A percentile compares a stretch with the other conserved stretches of the same genome.
Evolutionary conservation across 2,797 vertebrate genomes (phyloP).

Genomic region (Neomorphus geoffroyi): DNA sequence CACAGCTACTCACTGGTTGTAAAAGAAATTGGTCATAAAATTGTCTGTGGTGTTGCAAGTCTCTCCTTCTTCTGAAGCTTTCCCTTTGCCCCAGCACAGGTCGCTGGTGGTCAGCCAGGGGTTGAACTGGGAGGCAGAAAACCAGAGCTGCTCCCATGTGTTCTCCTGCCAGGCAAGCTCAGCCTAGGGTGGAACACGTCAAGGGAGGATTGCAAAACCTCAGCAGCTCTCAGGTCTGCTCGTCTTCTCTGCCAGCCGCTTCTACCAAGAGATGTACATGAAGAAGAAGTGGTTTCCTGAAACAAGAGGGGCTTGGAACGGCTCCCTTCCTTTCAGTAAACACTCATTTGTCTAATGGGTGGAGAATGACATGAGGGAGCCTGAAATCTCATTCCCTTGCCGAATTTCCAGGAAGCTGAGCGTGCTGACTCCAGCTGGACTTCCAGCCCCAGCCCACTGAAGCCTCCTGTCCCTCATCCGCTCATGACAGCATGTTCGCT

Average conservation of each 20-base stretch:
- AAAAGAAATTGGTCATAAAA: not conserved
- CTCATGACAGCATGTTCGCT: not conserved
- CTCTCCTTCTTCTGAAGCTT: not conserved
- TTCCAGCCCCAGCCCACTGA: not conserved
- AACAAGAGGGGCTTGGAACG: not conserved
- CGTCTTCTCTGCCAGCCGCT: not conserved
- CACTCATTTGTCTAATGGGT: slow-evolving; percentile 29
- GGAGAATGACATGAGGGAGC: not conserved
- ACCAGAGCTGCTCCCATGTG: fast-evolving
- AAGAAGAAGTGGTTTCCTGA: slow-evolving; percentile 3
- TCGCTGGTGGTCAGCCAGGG: not conserved
- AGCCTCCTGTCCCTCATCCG: not conserved
- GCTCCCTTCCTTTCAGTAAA: slow-evolving; percentile 44
- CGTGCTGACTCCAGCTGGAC: not conserved
- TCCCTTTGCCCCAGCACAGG: not conserved
- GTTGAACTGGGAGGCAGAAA: not conserved
- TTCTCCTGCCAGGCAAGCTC: not conserved
- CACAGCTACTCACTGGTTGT: fast-evolving
- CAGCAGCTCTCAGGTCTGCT: not conserved
- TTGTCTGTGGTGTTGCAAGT: not conserved
- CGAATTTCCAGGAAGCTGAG: slow-evolving; percentile 23
- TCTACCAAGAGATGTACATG: not conserved
- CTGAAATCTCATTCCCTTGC: slow-evolving; percentile 14
- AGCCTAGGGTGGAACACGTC: not conserved
- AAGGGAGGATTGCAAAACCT: not conserved